Base-by-base conservation (phyloP, 2,113 vertebrate genomes). In the Saguinus midas region DNA sequence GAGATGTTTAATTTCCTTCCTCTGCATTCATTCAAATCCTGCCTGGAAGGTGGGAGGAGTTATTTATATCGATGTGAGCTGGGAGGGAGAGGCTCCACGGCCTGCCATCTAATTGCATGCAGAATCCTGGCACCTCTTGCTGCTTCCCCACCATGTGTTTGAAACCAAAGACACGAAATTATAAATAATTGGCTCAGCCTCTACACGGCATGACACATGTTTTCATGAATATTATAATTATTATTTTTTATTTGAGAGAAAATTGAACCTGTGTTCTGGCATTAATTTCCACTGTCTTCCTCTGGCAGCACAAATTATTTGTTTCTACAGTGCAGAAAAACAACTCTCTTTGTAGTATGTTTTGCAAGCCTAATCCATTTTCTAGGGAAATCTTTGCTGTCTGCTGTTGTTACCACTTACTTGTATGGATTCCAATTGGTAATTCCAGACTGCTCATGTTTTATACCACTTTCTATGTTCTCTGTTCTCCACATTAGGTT, bases 151-250 rank as follows among this genome's bases (percentile, higher is more conserved):
- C 86, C 72, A 12, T 32, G 50, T 84, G 91, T 91, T 97, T 87
- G 70, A 70, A 72, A 83, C 95, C 91, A 95, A 95, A 95, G 73
- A 95, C 52, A 75, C 27, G 13, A 96, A 98, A 97, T 96, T 86
- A 92, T 92, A 90, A 96, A 80, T 90, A 88, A 95, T 35, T 89
- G 95, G 78, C 76, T 96, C 80, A 79, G 57, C 84, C 80, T 92
- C 81, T 61, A 43, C 48, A 83, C 37, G 52, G 35, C 37, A 86
- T 86, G 89, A 70, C 94, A 96, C 58, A 87, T 97, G 95, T 72
- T 97, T 96, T 95, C 94, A 90, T 87, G 90, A 92, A 68, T 91
- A 92, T 57, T 94, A 88, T 81, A 83, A 95, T 97, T 90, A 25
- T 73, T 86, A 90, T 84, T 55, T 85, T 96, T 70, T 82, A 95